Conservation (phyloP, 2,797 vertebrate species). For the Caiman crocodilus region DNA sequence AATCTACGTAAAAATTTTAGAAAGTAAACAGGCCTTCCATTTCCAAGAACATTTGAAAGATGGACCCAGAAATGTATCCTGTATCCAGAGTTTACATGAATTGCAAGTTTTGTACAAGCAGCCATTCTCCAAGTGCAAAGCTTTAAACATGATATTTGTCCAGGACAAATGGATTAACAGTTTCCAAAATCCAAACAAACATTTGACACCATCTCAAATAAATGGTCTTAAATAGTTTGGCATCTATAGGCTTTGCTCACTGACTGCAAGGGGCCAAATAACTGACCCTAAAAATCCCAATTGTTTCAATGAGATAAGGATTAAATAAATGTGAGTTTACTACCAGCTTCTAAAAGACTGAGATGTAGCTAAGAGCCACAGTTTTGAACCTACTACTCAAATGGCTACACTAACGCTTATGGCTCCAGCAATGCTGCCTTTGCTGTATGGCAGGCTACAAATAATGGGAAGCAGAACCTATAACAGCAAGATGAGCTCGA, state of each 20-base stretch:
- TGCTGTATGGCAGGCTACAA: fast-evolving
- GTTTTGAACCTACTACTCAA: background rate
- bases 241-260: background rate
- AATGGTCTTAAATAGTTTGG: background rate
- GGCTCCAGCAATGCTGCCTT: background rate
- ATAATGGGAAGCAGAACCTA: background rate
- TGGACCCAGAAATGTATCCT: background rate
- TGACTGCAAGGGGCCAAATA: background rate
- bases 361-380: background rate
- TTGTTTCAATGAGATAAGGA: background rate
- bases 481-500: too few species aligned
- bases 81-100: background rate
- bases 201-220: background rate
- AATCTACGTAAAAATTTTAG: background rate
- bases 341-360: background rate
- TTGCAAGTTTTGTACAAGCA: background rate
- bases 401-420: background rate
- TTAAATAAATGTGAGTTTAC: fast-evolving
- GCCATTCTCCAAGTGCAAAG: background rate
- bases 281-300: background rate
- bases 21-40: background rate
- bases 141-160: background rate
- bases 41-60: background rate
- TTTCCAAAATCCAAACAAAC: background rate
- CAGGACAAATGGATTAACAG: background rate